Percentiles rank a stretch among this genome's conserved stretches.
phyloP scores from a whole-genome alignment of 2,113 vertebrate species.

The Opisthocomus hoazin region DNA sequence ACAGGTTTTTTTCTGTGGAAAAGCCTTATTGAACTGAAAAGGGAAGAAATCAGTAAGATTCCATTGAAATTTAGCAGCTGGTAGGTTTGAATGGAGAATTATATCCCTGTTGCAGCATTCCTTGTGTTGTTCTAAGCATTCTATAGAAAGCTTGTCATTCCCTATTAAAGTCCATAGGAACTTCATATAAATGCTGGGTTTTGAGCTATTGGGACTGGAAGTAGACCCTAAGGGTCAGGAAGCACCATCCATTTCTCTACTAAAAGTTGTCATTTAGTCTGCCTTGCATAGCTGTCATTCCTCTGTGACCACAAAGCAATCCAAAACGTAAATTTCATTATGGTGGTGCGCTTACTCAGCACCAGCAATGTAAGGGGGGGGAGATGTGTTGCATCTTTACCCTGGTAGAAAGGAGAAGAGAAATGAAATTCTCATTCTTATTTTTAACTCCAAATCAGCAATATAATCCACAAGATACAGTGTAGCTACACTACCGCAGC shows the following conservation, averaged over 20 bases:
- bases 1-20: neutral
- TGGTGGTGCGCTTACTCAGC: neutral
- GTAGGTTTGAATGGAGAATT: neutral
- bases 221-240: neutral
- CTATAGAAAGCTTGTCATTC: neutral
- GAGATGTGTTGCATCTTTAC: neutral
- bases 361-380: rapidly evolving
- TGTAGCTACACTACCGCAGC: neutral
- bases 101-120: neutral
- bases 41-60: neutral
- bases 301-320: neutral
- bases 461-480: neutral
- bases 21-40: neutral
- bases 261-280: neutral
- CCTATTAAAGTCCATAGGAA: neutral
- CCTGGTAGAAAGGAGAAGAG: neutral
- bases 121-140: neutral
- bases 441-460: neutral
- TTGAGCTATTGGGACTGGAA: neutral
- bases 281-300: neutral
- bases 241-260: neutral
- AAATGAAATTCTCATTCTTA: neutral
- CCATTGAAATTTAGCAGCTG: neutral
- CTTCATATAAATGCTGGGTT: neutral
- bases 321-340: neutral